These are phyloP conservation scores for Tinamus guttatus DNA, from an alignment of 2,113 vertebrate genomes.

Conservation along the genomic window DNA sequence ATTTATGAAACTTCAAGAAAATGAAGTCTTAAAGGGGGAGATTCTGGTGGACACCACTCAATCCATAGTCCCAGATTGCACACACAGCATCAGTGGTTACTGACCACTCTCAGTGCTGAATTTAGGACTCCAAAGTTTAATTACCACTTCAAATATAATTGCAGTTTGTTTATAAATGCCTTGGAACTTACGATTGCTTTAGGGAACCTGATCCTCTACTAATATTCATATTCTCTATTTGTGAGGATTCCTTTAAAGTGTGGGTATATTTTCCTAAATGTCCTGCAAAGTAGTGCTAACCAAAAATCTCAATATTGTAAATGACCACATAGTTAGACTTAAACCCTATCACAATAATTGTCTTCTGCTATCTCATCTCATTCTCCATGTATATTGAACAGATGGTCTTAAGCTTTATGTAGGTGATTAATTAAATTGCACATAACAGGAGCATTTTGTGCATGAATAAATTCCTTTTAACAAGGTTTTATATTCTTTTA, in stretches of 20 bases:
- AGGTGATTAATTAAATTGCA: slow-evolving; percentile 64
- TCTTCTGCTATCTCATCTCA: neutral
- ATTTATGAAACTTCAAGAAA: neutral
- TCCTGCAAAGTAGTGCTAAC: neutral
- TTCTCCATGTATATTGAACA: slow-evolving; percentile 7
- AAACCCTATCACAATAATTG: neutral
- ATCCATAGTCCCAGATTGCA: neutral
- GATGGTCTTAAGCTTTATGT: slow-evolving; percentile 56
- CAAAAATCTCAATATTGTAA: neutral
- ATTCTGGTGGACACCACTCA: neutral
- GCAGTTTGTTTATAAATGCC: neutral
- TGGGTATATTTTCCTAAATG: neutral
- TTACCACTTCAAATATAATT: neutral
- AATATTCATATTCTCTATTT: neutral
- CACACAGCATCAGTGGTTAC: neutral
- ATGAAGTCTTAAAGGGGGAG: neutral
- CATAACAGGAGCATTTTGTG: neutral
- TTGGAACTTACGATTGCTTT: neutral
- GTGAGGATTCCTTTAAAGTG: neutral
- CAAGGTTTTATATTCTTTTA: slow-evolving; percentile 31
- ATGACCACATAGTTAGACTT: neutral
- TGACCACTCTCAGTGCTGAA: neutral
- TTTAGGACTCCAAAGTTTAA: neutral
- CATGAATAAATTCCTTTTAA: slow-evolving; percentile 42
- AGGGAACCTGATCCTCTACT: neutral